These are phyloP conservation scores for Anoura caudifer DNA, from an alignment of 2,113 vertebrate genomes.

Conservation along the genomic window DNA sequence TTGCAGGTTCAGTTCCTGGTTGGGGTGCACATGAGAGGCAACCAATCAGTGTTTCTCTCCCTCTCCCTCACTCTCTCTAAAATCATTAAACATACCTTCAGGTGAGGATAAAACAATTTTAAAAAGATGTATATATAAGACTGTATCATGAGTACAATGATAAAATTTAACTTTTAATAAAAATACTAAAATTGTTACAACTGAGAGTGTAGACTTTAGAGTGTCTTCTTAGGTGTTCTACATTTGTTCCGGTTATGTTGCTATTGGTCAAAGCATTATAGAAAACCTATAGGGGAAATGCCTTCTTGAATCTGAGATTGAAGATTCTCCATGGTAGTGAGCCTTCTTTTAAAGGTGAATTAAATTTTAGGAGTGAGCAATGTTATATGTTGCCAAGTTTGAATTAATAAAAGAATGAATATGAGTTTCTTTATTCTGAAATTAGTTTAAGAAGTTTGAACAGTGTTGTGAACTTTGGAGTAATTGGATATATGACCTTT, in stretches of 20 bases:
- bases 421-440: neutral
- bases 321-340: neutral
- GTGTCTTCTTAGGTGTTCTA: neutral
- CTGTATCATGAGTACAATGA: neutral
- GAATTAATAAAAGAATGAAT: neutral
- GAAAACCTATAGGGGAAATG: neutral
- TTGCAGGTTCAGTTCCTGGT: too few relatives aligned
- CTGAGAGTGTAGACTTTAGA: neutral
- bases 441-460: neutral
- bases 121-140: neutral
- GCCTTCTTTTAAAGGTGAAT: neutral
- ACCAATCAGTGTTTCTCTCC: too few relatives aligned
- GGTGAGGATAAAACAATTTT: too few relatives aligned
- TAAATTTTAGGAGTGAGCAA: neutral
- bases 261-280: neutral
- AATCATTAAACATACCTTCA: too few relatives aligned
- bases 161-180: conserved; percentile 4
- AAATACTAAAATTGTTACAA: neutral
- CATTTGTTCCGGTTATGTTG: neutral
- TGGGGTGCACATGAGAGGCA: too few relatives aligned
- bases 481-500: neutral
- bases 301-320: neutral
- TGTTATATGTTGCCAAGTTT: neutral
- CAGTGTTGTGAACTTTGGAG: neutral
- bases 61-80: too few relatives aligned